These are phyloP conservation scores for Tricholauxania praeusta DNA, from an alignment of 2,888 invertebrate genomes.

Conservation along the genomic window DNA sequence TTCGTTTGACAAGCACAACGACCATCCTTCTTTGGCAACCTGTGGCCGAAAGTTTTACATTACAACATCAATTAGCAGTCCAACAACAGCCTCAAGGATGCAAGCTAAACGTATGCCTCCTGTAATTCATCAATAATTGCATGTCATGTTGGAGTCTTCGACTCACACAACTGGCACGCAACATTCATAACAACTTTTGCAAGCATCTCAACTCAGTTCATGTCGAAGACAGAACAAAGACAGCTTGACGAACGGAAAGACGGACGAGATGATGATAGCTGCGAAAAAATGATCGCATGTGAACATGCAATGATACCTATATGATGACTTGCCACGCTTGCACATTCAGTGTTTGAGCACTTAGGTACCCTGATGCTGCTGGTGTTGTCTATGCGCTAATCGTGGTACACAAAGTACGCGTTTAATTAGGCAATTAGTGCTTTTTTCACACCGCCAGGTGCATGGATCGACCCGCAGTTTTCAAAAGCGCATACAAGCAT, in stretches of 20 bases:
- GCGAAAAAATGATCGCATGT: constrained; percentile 36
- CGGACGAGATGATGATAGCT: constrained; percentile 31
- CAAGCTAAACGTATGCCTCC: neutral
- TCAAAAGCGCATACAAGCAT: constrained; percentile 12
- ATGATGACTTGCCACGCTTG: constrained; percentile 41
- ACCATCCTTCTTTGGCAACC: constrained; percentile 27
- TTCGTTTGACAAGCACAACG: too few species aligned
- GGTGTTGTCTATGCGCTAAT: too few species aligned
- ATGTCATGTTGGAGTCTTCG: constrained; percentile 33
- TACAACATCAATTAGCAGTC: constrained; percentile 3
- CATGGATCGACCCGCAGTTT: neutral
- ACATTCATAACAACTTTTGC: constrained; percentile 6
- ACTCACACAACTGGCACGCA: constrained; percentile 42
- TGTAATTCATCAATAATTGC: constrained; percentile 41
- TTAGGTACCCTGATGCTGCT: constrained; percentile 4
- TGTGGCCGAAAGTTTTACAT: constrained; percentile 23
- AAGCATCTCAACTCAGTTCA: neutral
- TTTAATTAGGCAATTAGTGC: constrained; percentile 61
- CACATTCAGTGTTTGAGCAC: constrained; percentile 19
- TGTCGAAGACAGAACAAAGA: neutral
- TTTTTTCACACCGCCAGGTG: constrained; percentile 56
- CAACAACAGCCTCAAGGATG: constrained; percentile 24
- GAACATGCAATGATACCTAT: constrained; percentile 37
- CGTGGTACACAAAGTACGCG: neutral
- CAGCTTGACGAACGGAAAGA: too few species aligned